Percentiles rank a stretch among this genome's conserved stretches.
phyloP scores from a whole-genome alignment of 2,888 invertebrate genomes.

The Choristoneura rosaceana region DNA sequence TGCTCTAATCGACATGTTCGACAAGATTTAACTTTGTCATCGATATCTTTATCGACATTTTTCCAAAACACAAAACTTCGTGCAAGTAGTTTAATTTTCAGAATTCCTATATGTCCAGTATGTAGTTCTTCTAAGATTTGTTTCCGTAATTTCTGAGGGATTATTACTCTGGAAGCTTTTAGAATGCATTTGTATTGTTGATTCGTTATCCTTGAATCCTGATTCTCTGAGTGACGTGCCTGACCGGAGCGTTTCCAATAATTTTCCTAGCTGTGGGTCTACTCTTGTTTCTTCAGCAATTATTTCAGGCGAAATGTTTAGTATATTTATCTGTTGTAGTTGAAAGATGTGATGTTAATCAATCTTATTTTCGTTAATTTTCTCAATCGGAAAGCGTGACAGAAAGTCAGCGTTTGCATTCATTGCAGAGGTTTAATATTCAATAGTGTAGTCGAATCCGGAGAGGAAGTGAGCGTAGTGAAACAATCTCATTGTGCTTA shows the following conservation, averaged over 20 bases:
- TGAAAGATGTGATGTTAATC: slow-evolving; percentile 41
- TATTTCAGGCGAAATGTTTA: slow-evolving; percentile 16
- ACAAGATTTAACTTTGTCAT: background rate
- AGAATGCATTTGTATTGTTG: too few relatives aligned
- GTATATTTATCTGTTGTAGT: slow-evolving; percentile 33
- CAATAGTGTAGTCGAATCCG: slow-evolving; percentile 47
- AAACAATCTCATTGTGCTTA: slow-evolving; percentile 46
- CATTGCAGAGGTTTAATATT: slow-evolving; percentile 40
- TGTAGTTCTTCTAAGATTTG: slow-evolving; percentile 34
- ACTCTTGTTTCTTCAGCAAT: slow-evolving; percentile 37
- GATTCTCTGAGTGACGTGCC: too few relatives aligned
- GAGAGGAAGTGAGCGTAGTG: slow-evolving; percentile 50
- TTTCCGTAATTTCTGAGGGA: background rate
- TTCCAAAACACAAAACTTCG: slow-evolving; percentile 43
- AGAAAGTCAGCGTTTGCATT: slow-evolving; percentile 39
- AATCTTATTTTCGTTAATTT: background rate
- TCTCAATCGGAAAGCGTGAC: slow-evolving; percentile 34
- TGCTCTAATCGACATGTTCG: background rate
- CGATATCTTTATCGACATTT: slow-evolving; percentile 10
- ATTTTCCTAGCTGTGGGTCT: slow-evolving; percentile 19
- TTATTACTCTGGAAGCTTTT: too few relatives aligned
- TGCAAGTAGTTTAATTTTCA: slow-evolving; percentile 49
- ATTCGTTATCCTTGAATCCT: too few relatives aligned
- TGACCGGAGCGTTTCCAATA: background rate
- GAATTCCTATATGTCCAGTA: slow-evolving; percentile 48